Conservation (phyloP, 92 coral and sea anemone species). For the Actinernus sp. region DNA sequence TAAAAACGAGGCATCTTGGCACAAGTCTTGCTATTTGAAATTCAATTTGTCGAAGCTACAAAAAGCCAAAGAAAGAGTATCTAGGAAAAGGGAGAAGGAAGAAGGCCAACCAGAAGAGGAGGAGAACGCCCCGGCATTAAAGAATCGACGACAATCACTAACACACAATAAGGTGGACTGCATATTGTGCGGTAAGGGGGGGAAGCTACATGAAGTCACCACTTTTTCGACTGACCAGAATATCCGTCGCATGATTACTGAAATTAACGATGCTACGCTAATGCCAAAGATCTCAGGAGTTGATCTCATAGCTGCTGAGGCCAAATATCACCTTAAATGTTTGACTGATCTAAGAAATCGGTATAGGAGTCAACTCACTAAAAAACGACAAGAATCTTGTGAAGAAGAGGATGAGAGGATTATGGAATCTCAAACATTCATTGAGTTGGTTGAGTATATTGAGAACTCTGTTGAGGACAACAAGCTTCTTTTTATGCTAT, state of each 20-base stretch:
- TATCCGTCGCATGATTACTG: conserved; percentile 63
- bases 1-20: conserved; percentile 76
- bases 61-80: conserved; percentile 60
- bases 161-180: conserved; percentile 37
- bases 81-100: conserved; percentile 22
- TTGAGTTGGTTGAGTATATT: conserved; percentile 62
- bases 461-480: conserved; percentile 35
- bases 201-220: conserved; percentile 57
- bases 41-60: conserved; percentile 68
- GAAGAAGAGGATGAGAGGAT: conserved; percentile 49
- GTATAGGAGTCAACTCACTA: conserved; percentile 44
- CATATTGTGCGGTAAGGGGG: conserved; percentile 51
- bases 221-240: conserved; percentile 61
- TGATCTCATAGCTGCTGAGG: conserved; percentile 81
- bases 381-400: conserved; percentile 41
- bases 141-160: conserved; percentile 33
- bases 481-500: conserved; percentile 33
- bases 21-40: conserved; percentile 73
- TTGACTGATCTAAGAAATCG: conserved; percentile 71
- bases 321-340: conserved; percentile 66
- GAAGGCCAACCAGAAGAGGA: conserved; percentile 25
- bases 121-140: conserved; percentile 29
- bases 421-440: conserved; percentile 63
- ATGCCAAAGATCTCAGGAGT: conserved; percentile 63
- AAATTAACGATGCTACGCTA: conserved; percentile 49